Base-by-base conservation (phyloP, 1,140 invertebrate genomes). In the Subanguina moxae region DNA sequence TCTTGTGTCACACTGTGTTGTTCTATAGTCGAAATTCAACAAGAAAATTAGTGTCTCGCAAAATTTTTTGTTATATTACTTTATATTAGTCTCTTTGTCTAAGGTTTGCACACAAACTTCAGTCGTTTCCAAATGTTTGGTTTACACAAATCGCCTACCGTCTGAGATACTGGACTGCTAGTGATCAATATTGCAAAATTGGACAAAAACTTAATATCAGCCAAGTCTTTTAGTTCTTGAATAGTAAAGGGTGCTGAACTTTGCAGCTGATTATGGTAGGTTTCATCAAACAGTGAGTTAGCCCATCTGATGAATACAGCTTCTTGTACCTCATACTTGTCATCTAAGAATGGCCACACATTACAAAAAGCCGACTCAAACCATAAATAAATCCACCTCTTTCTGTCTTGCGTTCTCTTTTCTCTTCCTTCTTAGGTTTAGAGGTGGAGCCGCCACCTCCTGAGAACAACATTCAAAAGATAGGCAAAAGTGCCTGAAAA, bases 221-320 rank as follows among this genome's bases (percentile, higher is more conserved):
- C 73, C 48, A 82, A 56, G 30, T 80, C 80, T 64, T 65, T 76
- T 32, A 78, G 25, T n/a, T 70, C 62, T 1, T 59, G 23, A 11
- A 63, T 28, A 11, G 38, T 65, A 15, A 21, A 46, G 17, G 5
- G 17, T 25, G 23, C 15, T 3, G 30, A 25, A 46, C 9, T n/a
- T 46, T 66, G 32, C n/a, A 64, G 43, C 42, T 68, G 66, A 15
- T 64, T 25, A 5, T 27, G 32, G 15, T 30, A 62, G 19, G 71
- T 52, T 25, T 73, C 72, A 28, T 71, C 78, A 21, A 82, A 69
- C 0, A 82, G 61, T 15, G 68, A 74, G 52, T 78, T 77, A 11
- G 78, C 78, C 78, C 78, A 80, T 25, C 78, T 62, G 17, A 71
- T 59, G 61, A 80, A 80, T 9, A 82, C 80, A 5, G 59, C 45